Evolutionary conservation across 1,140 invertebrate species (phyloP).

Genomic region (Bombus cullumanus): DNA sequence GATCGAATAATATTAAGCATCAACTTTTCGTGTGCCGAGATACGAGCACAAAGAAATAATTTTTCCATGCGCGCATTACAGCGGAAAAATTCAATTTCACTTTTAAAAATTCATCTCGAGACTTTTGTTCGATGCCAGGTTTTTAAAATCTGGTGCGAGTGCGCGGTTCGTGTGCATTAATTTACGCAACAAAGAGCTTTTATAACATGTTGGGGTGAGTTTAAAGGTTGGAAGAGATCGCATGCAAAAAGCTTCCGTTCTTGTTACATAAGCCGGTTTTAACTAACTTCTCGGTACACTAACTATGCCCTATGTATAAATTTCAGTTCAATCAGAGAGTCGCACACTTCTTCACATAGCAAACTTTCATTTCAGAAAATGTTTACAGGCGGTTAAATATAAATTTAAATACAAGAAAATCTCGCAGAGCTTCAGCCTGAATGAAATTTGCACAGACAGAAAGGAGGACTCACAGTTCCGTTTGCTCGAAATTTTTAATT

Average conservation of each 20-base stretch:
- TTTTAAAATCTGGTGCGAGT: background rate
- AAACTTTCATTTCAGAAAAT: slow-evolving; percentile 10
- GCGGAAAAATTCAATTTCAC: slow-evolving; percentile 11
- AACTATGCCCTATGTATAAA: background rate
- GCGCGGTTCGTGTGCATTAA: background rate
- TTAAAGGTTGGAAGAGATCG: slow-evolving; percentile 6
- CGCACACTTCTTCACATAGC: background rate
- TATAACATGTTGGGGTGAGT: background rate
- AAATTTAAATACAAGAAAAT: background rate
- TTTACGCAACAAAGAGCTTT: slow-evolving; percentile 16
- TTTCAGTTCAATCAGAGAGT: slow-evolving; percentile 4
- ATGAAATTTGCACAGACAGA: background rate
- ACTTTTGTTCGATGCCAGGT: background rate
- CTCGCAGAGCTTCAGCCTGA: background rate
- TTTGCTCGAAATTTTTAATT: background rate
- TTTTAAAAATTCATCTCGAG: slow-evolving; percentile 19
- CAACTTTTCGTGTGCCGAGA: background rate
- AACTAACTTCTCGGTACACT: background rate
- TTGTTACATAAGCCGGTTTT: background rate
- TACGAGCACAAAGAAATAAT: background rate
- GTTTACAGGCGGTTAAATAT: slow-evolving; percentile 17
- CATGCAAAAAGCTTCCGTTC: background rate
- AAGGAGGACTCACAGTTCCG: background rate
- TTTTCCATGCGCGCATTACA: background rate
- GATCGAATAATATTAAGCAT: background rate